phyloP scores from a whole-genome alignment of 2,888 invertebrate genomes.

The Altica lythri region DNA sequence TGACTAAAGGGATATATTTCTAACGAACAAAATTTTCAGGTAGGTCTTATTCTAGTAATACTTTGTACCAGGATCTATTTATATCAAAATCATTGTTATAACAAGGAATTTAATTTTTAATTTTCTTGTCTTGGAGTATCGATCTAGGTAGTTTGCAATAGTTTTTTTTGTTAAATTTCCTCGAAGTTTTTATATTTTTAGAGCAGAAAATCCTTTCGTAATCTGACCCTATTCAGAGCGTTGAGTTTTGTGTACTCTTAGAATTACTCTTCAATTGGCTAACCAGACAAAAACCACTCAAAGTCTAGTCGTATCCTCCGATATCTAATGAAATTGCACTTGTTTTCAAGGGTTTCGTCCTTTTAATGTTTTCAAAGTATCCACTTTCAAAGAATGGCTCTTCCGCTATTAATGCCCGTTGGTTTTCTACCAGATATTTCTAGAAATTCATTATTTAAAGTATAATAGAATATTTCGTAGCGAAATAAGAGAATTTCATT shows the following conservation, averaged over 20 bases:
- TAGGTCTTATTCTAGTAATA: too few species aligned
- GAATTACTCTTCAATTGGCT: conserved; percentile 9
- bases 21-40: too few species aligned
- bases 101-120: too few species aligned
- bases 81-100: too few species aligned
- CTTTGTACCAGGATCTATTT: too few species aligned
- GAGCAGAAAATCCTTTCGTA: conserved; percentile 5
- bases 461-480: too few species aligned
- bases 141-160: too few species aligned
- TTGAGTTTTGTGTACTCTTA: conserved; percentile 4
- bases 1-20: not conserved
- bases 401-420: conserved; percentile 4
- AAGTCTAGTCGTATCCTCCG: conserved; percentile 5
- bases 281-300: conserved; percentile 17
- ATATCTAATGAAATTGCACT: conserved; percentile 19
- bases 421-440: conserved; percentile 5
- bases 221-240: conserved; percentile 7
- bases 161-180: too few species aligned
- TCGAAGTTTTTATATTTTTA: too few species aligned
- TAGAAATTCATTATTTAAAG: not conserved
- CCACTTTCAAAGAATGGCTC: conserved; percentile 6
- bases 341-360: conserved; percentile 14
- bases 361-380: conserved; percentile 19
- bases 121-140: too few species aligned
- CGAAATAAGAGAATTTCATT: too few species aligned